These are phyloP conservation scores for Macrostomum cliftonense DNA, from an alignment of 2,888 invertebrate genomes.

Conservation along the genomic window DNA sequence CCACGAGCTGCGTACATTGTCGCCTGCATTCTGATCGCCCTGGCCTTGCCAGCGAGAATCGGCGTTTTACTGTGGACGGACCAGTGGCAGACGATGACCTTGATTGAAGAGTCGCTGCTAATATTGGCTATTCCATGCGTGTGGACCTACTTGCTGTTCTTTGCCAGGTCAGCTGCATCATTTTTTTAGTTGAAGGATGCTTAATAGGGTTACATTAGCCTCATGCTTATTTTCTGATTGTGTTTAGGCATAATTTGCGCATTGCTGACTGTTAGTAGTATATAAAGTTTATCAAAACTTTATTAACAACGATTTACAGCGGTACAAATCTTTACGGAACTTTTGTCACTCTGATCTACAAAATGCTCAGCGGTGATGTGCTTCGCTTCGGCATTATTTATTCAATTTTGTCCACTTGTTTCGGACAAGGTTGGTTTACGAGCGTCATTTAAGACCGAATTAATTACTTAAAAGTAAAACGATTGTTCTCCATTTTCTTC, in stretches of 20 bases:
- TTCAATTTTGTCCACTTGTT: slow-evolving; percentile 74
- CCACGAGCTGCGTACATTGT: slow-evolving; percentile 78
- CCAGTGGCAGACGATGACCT: too few species aligned
- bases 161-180: slow-evolving; percentile 61
- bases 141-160: slow-evolving; percentile 94
- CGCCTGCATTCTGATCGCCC: slow-evolving; percentile 68
- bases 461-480: too few species aligned
- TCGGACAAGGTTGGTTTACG: slow-evolving; percentile 86
- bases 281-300: too few species aligned
- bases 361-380: slow-evolving; percentile 96
- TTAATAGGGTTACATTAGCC: too few species aligned
- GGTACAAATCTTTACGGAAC: slow-evolving; percentile 84
- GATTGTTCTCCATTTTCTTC: slow-evolving; percentile 13
- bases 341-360: slow-evolving; percentile 97
- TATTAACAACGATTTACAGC: slow-evolving; percentile 40
- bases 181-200: too few species aligned
- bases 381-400: slow-evolving; percentile 93
- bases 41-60: slow-evolving; percentile 59
- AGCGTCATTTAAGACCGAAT: too few species aligned
- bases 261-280: too few species aligned
- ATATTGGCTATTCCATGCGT: slow-evolving; percentile 79
- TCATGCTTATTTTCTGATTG: too few species aligned
- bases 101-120: slow-evolving; percentile 65
- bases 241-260: too few species aligned
- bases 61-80: too few species aligned